phyloP scores from a whole-genome alignment of 2,888 invertebrate genomes.

The Teleiodes luculella region DNA sequence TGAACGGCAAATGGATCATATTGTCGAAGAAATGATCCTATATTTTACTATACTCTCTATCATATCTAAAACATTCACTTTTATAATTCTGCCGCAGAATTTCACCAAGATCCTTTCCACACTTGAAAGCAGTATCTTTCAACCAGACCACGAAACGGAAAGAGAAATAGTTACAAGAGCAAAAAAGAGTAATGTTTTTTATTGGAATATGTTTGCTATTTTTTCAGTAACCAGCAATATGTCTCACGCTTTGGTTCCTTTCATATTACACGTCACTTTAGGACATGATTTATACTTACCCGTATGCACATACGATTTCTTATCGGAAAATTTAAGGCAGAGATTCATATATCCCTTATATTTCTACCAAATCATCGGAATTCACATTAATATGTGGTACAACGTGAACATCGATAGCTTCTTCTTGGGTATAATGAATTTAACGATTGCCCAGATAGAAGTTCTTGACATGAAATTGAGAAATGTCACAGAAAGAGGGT shows the following conservation, averaged over 20 bases:
- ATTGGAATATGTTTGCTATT: neutral
- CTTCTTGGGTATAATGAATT: neutral
- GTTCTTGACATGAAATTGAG: neutral
- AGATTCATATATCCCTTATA: neutral
- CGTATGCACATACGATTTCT: neutral
- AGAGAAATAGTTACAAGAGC: neutral
- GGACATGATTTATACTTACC: constrained; percentile 1
- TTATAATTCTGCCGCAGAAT: neutral
- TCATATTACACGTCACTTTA: neutral
- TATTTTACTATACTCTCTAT: constrained; percentile 2
- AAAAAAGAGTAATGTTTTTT: neutral
- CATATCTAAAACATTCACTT: constrained; percentile 2
- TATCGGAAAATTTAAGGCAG: neutral
- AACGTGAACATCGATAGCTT: constrained; percentile 6
- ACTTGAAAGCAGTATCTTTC: neutral
- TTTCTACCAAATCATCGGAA: constrained; percentile 6
- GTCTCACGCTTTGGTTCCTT: neutral
- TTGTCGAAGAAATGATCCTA: constrained; percentile 1
- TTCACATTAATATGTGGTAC: constrained; percentile 2
- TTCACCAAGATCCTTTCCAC: neutral
- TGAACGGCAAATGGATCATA: neutral
- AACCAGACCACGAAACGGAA: neutral
- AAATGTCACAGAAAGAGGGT: neutral
- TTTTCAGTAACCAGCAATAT: neutral
- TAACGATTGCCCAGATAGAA: constrained; percentile 3